phyloP scores from a whole-genome alignment of 1,140 invertebrate genomes.

The Harpegnathos saltator region DNA sequence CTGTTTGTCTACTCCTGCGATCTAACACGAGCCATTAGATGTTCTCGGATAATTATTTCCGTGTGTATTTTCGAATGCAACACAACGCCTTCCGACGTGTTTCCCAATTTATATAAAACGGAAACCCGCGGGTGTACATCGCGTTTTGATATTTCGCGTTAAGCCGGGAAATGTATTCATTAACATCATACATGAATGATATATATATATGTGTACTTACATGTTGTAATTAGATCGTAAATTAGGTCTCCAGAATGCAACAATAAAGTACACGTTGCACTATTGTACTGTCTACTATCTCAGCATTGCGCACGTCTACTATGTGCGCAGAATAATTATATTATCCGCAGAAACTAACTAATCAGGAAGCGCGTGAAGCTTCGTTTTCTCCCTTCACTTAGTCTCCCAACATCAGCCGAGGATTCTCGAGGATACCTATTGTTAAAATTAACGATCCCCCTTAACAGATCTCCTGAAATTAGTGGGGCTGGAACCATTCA shows the following conservation, averaged over 20 bases:
- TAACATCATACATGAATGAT: slow-evolving; percentile 24
- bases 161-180: slow-evolving; percentile 19
- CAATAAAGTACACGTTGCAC: background rate
- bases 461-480: background rate
- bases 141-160: slow-evolving; percentile 22
- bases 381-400: background rate
- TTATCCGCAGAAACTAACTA: background rate
- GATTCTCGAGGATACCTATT: background rate
- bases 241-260: background rate
- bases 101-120: background rate
- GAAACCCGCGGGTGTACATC: background rate
- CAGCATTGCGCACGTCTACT: background rate
- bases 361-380: background rate
- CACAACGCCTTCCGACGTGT: background rate
- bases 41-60: slow-evolving; percentile 42
- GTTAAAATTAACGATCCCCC: background rate
- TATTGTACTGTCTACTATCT: background rate
- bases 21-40: slow-evolving; percentile 4
- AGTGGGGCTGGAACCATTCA: background rate
- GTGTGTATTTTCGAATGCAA: slow-evolving; percentile 26
- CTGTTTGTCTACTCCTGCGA: slow-evolving; percentile 27
- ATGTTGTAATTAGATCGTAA: slow-evolving; percentile 48
- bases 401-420: background rate
- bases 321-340: background rate
- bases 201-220: slow-evolving; percentile 41